Conservation (phyloP, 2,113 vertebrate species). For the Onychostruthus taczanowskii region DNA sequence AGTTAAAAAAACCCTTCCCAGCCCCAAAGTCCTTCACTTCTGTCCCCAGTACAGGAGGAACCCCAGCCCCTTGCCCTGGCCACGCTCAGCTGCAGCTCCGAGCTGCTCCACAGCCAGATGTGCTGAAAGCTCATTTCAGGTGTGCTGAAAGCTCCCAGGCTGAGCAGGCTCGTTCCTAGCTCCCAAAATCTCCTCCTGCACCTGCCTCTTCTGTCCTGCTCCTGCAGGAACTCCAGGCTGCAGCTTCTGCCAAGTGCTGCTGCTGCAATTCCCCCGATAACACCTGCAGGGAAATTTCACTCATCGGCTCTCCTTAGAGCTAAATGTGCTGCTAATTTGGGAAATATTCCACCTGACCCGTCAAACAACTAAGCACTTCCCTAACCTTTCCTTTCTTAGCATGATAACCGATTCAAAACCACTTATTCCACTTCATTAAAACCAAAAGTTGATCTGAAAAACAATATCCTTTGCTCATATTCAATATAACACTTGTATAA, state of each 20-base stretch:
- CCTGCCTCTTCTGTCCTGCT: neutral
- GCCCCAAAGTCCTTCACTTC: neutral
- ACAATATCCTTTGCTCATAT: neutral
- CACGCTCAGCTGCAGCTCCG: neutral
- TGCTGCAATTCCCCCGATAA: neutral
- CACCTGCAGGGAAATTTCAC: neutral
- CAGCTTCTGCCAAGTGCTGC: neutral
- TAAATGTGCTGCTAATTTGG: neutral
- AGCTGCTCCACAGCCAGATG: neutral
- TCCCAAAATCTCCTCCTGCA: neutral
- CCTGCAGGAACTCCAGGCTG: neutral
- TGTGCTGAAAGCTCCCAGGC: neutral
- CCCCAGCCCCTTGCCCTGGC: neutral
- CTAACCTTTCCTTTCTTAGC: neutral
- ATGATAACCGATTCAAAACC: neutral
- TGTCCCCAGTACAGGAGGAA: neutral
- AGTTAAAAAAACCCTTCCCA: neutral
- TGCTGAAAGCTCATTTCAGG: neutral
- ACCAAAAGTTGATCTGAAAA: neutral
- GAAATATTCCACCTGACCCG: neutral
- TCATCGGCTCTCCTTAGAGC: neutral
- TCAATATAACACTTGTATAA: no score
- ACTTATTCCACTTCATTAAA: neutral
- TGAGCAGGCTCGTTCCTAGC: neutral
- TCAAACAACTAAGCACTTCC: neutral